Evolutionary conservation across 2,113 vertebrate genomes (phyloP).

Genomic region (Alexandromys fortis): DNA sequence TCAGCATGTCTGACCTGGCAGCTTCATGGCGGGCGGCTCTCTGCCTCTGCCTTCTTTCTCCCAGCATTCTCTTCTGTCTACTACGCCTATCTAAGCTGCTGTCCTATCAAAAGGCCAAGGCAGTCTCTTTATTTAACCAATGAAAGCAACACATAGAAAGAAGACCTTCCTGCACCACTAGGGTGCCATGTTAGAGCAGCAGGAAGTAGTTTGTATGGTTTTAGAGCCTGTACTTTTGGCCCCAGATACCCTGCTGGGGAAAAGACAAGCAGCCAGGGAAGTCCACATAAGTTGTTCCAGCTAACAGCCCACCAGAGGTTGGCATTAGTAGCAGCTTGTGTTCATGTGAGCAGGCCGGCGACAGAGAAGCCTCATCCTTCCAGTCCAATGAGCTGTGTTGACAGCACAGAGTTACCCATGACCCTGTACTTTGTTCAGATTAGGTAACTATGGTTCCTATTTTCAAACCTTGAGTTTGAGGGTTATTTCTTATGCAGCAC

Average conservation of each 20-base stretch:
- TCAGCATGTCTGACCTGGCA: no score
- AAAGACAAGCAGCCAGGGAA: neutral
- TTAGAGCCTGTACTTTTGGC: neutral
- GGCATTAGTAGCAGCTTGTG: neutral
- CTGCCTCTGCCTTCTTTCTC: no score
- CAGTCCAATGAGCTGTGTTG: neutral
- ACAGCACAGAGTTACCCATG: neutral
- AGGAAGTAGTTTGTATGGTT: neutral
- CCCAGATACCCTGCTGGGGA: neutral
- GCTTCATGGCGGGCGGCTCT: no score
- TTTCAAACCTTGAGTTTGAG: constrained; percentile 3
- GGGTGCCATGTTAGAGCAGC: neutral
- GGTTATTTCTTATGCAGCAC: neutral
- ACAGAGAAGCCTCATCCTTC: neutral
- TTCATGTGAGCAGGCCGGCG: neutral
- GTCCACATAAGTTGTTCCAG: neutral
- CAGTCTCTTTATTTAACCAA: no score
- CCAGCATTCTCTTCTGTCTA: no score
- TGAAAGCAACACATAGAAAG: no score
- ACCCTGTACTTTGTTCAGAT: neutral
- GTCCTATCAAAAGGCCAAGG: no score
- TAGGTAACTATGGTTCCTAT: neutral
- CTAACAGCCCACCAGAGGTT: neutral
- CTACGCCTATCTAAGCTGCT: no score
- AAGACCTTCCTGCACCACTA: no score